Evolutionary conservation across 2,113 vertebrate species (phyloP).

Genomic region (Macquaria ambigua): DNA sequence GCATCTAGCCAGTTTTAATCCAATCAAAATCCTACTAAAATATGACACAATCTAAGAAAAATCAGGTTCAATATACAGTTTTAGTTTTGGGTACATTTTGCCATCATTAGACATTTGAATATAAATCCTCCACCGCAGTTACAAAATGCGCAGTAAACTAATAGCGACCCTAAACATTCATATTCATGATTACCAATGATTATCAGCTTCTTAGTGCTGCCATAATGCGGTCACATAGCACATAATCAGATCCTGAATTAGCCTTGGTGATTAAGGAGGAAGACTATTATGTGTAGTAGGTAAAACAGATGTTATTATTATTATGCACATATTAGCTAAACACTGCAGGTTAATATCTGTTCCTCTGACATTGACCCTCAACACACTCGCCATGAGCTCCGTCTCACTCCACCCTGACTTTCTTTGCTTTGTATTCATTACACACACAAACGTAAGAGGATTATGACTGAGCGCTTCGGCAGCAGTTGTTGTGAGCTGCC

Average conservation of each 20-base stretch:
- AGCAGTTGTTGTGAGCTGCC: slow-evolving; percentile 51
- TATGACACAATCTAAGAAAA: no score
- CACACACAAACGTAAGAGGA: slow-evolving; percentile 62
- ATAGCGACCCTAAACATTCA: not conserved
- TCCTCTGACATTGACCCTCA: not conserved
- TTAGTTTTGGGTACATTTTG: not conserved
- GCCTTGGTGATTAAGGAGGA: not conserved
- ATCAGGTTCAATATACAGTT: not conserved
- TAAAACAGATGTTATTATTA: not conserved
- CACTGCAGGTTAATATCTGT: not conserved
- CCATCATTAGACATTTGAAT: not conserved
- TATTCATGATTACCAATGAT: slow-evolving; percentile 4
- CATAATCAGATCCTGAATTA: slow-evolving; percentile 27
- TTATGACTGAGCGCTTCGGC: slow-evolving; percentile 58
- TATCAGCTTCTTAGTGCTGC: slow-evolving; percentile 18
- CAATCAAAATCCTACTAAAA: not conserved
- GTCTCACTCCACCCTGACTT: slow-evolving; percentile 11
- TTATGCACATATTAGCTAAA: not conserved
- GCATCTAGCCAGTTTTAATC: not conserved
- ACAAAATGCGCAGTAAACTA: not conserved
- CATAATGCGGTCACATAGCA: slow-evolving; percentile 12
- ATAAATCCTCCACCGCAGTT: not conserved
- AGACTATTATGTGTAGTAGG: not conserved
- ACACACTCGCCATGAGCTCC: not conserved
- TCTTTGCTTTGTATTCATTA: slow-evolving; percentile 49